Base-by-base conservation (phyloP, 1,140 invertebrate genomes). In the Olivierus martensii region DNA sequence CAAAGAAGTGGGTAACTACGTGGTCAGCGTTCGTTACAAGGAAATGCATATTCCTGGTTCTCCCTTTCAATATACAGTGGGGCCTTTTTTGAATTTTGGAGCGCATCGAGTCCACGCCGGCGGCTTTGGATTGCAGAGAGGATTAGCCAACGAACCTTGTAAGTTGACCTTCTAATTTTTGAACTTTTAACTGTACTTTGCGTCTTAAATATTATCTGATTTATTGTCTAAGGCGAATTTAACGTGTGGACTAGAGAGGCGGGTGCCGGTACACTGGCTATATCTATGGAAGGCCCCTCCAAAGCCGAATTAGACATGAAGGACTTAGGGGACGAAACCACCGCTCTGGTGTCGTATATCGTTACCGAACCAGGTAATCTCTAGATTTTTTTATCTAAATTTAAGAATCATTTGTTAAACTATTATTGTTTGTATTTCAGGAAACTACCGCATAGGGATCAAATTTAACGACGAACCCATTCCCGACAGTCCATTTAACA, bases 381-480 rank as follows among this genome's bases (percentile, higher is more conserved):
- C 41, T 43, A 4, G 41, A 22, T 43, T 9, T 22, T 7, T 43
- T 12, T 39, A 17, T 39, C 12, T 12, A 12, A 39, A 17, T 39
- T 39, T 39, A 39, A 17, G 17, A 12, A 17, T 39, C 38, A 39
- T 17, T 12, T 17, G 12, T 12, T 39, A 39, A 39, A 12, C 12
- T 39, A 12, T 12, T 39, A 12, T 17, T 17, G 17, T 17, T 34
- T 52, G 42, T 18, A 21, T 34, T 47, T 2, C 34, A 58, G 88
- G 91, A 63, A 92, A 97, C 74, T 98, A 98, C 71, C 78, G 90
- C 59, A 83, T 97, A 56, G 92, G 92, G 49, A 79, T 87, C 55
- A 96, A 96, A 72, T 98, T 97, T 78, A 96, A 96, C 69, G 93
- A 97, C 68, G 84, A 92, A 65, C 90, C 96, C 71, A 94, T 98